Evolutionary conservation across 2,113 vertebrate genomes (phyloP).

Genomic region (Ranitomeya imitator): DNA sequence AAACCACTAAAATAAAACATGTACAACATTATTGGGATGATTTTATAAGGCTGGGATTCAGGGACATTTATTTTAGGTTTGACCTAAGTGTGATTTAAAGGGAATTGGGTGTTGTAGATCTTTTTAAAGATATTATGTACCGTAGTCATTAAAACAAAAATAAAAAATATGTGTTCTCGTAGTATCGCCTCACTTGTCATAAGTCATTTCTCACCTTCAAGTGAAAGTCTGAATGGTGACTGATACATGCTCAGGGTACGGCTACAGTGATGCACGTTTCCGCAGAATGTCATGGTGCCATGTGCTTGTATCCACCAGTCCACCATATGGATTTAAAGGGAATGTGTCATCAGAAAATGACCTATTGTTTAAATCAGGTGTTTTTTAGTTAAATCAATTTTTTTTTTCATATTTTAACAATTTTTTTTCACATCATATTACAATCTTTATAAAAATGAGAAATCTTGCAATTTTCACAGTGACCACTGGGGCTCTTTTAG

Average conservation of each 20-base stretch:
- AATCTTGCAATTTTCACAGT: no score
- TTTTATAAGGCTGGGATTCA: not conserved
- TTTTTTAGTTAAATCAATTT: no score
- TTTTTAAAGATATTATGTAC: conserved; percentile 4
- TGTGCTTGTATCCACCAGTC: no score
- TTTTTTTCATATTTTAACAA: no score
- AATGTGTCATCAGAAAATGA: no score
- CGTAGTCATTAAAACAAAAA: not conserved
- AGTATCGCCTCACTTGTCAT: not conserved
- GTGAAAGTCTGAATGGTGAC: not conserved
- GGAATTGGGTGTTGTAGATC: not conserved
- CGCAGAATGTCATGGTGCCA: no score
- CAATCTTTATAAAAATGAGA: no score
- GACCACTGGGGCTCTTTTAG: no score
- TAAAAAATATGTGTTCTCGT: conserved; percentile 1
- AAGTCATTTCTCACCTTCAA: not conserved
- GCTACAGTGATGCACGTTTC: not conserved
- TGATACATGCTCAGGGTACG: not conserved
- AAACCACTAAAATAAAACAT: no score
- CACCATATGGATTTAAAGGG: no score
- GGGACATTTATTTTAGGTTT: not conserved
- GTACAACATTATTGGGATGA: not conserved
- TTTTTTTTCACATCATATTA: no score
- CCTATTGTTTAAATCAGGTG: no score
- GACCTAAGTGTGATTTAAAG: not conserved